Base-by-base conservation (phyloP, 64 coral and sea anemone species). In the Montipora efflorescens region DNA sequence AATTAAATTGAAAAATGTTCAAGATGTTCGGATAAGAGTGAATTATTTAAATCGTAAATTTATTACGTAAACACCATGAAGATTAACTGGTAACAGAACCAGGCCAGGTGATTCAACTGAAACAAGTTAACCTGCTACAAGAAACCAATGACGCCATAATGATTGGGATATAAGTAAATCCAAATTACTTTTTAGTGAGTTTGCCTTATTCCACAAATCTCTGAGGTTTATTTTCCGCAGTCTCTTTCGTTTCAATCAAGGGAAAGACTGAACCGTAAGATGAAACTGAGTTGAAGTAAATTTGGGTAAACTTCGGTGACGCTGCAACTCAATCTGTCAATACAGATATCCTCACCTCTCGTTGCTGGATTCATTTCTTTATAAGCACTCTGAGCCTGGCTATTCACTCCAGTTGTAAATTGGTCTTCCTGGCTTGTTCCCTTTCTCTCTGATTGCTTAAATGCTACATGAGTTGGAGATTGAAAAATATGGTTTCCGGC, bases 241-340 rank as follows among this genome's bases (percentile, higher is more conserved):
- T 64, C 61, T 15, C 61, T 64, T 4, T 57, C 53, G 8, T 64
- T 64, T 14, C 13, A 10, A 46, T 19, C 14, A 70, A 86, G 18
- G 4, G 16, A 44, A 7, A 11, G 18, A 20, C 5, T 23, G 0
- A 71, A 69, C n/a, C 9, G 47, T 48, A 72, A 8, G 3, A 14
- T 47, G 82, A 86, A 86, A 71, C 71, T 47, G 36, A 36, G 2
- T 36, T 36, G 36, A 36, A 36, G 36, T 36, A 23, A 59, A 50
- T 86, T 20, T 5, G 18, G 7, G 45, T 45, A 7, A 71, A 16
- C 76, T 78, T 49, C 2, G 25, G 15, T 84, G 81, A 84, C 81
- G 23, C 59, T 84, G 82, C 18, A 71, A 68, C 61, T 28, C 81
- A 84, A 86, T 86, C 82, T 86, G 82, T 86, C 82, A 86, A 47